Evolutionary conservation across 1,140 invertebrate genomes (phyloP).

Genomic region (Philopotamus ludificatus): DNA sequence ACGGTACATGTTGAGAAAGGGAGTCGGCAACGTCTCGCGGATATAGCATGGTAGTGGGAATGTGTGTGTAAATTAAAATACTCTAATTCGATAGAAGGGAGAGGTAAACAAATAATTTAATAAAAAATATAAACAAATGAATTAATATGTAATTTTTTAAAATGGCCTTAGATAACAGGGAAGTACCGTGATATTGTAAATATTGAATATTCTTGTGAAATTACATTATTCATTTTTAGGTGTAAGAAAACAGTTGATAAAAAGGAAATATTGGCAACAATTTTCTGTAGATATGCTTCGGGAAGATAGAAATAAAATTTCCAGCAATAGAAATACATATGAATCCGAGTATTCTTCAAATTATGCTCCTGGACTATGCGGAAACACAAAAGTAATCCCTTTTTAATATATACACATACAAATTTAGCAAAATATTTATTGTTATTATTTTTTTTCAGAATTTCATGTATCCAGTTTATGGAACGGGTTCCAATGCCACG

Average conservation of each 20-base stretch:
- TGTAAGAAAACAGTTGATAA: neutral
- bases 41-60: too few species aligned
- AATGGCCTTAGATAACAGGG: too few species aligned
- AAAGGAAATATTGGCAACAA: constrained; percentile 5
- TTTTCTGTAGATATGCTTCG: neutral
- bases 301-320: constrained; percentile 13
- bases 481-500: neutral
- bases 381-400: neutral
- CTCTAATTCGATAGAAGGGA: too few species aligned
- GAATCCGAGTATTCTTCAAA: neutral
- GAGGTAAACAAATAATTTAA: too few species aligned
- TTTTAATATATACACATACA: neutral
- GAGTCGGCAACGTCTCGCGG: too few species aligned
- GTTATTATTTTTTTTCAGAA: neutral
- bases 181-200: too few species aligned
- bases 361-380: neutral
- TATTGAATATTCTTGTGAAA: neutral
- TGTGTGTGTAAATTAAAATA: too few species aligned
- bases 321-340: neutral
- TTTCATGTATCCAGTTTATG: constrained; percentile 1
- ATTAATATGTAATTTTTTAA: too few species aligned
- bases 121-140: too few species aligned
- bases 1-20: too few species aligned
- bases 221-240: neutral
- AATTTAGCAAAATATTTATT: neutral